Evolutionary conservation across 2,797 vertebrate species (phyloP).

Genomic region (Trachurus trachurus): DNA sequence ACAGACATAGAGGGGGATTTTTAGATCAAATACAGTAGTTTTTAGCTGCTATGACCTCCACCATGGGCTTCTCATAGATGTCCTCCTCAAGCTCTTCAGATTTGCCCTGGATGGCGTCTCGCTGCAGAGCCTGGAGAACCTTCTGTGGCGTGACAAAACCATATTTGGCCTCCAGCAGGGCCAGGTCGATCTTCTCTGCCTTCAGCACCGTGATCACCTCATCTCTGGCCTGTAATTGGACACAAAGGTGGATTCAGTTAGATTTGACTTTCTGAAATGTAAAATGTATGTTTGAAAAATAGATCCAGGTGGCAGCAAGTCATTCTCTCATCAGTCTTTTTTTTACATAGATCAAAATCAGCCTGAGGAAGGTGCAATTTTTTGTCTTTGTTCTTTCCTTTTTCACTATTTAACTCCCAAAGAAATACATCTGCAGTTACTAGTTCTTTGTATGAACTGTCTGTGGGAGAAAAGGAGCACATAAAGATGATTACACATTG

Average conservation of each 20-base stretch:
- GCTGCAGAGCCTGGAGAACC: constrained; percentile 94
- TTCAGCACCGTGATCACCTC: constrained; percentile 97
- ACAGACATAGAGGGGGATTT: background rate
- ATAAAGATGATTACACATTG: too few relatives aligned
- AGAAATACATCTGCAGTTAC: too few relatives aligned
- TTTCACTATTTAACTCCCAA: background rate
- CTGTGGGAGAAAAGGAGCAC: too few relatives aligned
- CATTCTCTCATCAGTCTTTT: background rate
- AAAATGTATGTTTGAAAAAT: background rate
- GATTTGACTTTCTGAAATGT: background rate
- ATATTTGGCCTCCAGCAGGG: constrained; percentile 95
- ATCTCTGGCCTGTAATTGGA: constrained; percentile 90
- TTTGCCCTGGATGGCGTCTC: constrained; percentile 93
- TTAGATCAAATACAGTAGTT: background rate
- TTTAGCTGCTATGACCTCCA: constrained; percentile 87
- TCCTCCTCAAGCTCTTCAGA: constrained; percentile 90
- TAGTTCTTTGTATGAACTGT: too few relatives aligned
- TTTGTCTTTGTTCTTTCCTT: background rate
- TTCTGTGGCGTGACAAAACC: constrained; percentile 96
- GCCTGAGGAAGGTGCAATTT: background rate
- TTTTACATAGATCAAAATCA: background rate
- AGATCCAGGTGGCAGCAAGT: background rate
- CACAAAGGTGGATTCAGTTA: background rate
- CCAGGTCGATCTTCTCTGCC: constrained; percentile 96
- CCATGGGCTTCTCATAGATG: constrained; percentile 96